These are phyloP conservation scores for Cheilosia urbana DNA, from an alignment of 2,888 invertebrate species.

Conservation along the genomic window DNA sequence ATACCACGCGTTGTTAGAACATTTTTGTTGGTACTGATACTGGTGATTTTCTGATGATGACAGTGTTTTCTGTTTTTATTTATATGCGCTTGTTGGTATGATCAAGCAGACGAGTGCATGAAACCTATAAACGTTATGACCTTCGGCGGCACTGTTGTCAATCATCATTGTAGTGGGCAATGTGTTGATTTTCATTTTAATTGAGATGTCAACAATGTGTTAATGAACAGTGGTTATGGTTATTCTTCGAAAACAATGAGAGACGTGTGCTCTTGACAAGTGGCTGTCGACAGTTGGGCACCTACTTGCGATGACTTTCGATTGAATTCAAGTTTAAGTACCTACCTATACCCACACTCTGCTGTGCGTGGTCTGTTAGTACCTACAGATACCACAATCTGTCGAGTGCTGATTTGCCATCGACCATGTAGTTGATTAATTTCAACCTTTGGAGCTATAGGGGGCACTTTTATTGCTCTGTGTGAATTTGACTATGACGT, in stretches of 20 bases:
- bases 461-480: too few relatives aligned
- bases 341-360: too few relatives aligned
- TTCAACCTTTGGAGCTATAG: too few relatives aligned
- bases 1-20: slow-evolving; percentile 52
- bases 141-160: slow-evolving; percentile 61
- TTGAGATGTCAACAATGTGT: slow-evolving; percentile 71
- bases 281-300: neutral
- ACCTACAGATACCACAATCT: too few relatives aligned
- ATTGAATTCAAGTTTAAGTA: too few relatives aligned
- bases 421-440: too few relatives aligned
- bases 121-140: slow-evolving; percentile 65
- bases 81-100: slow-evolving; percentile 14
- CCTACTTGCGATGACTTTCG: too few relatives aligned
- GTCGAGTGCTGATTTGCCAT: too few relatives aligned
- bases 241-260: slow-evolving; percentile 27
- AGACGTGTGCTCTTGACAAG: neutral
- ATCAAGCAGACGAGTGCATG: slow-evolving; percentile 46
- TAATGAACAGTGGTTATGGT: slow-evolving; percentile 67
- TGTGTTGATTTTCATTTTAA: slow-evolving; percentile 72
- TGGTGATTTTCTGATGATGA: slow-evolving; percentile 29
- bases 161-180: slow-evolving; percentile 56
- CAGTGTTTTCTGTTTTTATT: slow-evolving; percentile 38
- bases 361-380: too few relatives aligned
- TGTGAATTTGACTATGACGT: too few relatives aligned
- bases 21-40: slow-evolving; percentile 2